Conservation (phyloP, 2,888 invertebrate genomes). For the Diarsia dahlii region DNA sequence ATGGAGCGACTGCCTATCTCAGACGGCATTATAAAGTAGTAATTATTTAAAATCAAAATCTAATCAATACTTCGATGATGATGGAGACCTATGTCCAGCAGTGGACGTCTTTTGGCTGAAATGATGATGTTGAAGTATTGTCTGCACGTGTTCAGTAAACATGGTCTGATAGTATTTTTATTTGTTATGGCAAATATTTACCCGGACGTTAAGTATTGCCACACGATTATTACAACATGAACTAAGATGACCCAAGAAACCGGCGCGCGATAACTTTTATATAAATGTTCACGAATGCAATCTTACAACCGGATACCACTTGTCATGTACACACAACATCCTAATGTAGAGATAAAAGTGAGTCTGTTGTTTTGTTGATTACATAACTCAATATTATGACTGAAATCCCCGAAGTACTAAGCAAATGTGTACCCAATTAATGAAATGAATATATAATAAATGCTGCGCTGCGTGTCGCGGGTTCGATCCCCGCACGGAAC, state of each 20-base stretch:
- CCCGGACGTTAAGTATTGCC: not conserved
- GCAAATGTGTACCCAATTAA: no score
- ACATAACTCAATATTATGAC: not conserved
- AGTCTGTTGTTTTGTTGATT: constrained; percentile 7
- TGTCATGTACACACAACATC: constrained; percentile 10
- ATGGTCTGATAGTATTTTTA: not conserved
- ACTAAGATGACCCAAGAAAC: constrained; percentile 33
- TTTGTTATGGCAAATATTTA: not conserved
- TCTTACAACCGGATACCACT: constrained; percentile 20
- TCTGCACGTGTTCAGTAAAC: not conserved
- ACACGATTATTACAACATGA: constrained; percentile 18
- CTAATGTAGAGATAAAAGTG: constrained; percentile 18
- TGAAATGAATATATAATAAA: no score
- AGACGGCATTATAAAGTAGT: not conserved
- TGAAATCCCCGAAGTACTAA: not conserved
- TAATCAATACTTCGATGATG: no score
- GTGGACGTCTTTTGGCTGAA: no score
- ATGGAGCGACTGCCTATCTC: no score
- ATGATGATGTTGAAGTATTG: no score
- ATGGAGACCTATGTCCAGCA: no score
- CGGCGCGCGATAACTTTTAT: constrained; percentile 29
- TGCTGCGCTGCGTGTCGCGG: no score
- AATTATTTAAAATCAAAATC: not conserved
- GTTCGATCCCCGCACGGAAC: no score
- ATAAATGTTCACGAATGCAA: constrained; percentile 36